phyloP scores from a whole-genome alignment of 2,888 invertebrate genomes.

The Bugulina stolonifera region DNA sequence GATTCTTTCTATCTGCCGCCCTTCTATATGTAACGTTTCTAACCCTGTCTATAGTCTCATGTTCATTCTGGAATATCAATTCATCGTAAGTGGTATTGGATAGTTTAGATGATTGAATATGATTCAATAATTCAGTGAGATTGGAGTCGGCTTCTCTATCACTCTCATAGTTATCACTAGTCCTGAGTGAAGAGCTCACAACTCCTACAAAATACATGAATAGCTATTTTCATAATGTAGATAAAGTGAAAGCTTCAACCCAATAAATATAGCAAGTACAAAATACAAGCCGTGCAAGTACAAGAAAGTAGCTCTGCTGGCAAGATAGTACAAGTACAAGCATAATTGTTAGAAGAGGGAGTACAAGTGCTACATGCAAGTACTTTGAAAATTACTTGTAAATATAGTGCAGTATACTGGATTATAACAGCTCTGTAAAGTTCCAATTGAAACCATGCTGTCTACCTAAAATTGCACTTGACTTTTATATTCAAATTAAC shows the following conservation, averaged over 20 bases:
- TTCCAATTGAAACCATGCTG: too few relatives aligned
- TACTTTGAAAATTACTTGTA: too few relatives aligned
- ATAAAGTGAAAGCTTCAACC: background rate
- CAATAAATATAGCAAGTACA: too few relatives aligned
- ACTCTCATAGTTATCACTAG: conserved; percentile 12
- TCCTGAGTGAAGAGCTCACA: background rate
- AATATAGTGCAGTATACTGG: too few relatives aligned
- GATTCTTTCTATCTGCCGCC: conserved; percentile 19
- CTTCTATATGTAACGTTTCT: conserved; percentile 13
- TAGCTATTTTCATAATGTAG: background rate
- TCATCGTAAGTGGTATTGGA: conserved; percentile 8
- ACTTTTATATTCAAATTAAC: too few relatives aligned
- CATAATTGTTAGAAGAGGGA: too few relatives aligned
- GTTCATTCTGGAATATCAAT: conserved; percentile 9
- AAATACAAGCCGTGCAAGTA: too few relatives aligned
- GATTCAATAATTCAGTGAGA: conserved; percentile 1
- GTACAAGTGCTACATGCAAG: too few relatives aligned
- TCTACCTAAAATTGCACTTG: too few relatives aligned
- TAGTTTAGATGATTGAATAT: background rate
- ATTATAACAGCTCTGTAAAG: too few relatives aligned
- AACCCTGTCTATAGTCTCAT: conserved; percentile 3
- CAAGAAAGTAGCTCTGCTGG: too few relatives aligned
- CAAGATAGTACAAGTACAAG: too few relatives aligned
- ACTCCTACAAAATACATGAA: background rate
- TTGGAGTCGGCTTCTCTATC: background rate